These are phyloP conservation scores for Nomada flava DNA, from an alignment of 2,888 invertebrate species.

Conservation along the genomic window DNA sequence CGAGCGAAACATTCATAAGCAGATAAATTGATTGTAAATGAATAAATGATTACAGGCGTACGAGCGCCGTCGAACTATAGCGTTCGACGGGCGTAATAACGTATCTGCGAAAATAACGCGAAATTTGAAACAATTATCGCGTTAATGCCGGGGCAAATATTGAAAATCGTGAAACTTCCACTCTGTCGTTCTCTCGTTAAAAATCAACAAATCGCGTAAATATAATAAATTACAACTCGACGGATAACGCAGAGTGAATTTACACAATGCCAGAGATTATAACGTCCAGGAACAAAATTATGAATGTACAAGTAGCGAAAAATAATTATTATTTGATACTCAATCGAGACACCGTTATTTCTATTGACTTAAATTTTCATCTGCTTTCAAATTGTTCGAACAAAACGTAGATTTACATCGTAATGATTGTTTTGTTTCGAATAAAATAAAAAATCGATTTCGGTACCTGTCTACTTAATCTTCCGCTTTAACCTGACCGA, in stretches of 20 bases:
- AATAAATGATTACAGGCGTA: conserved; percentile 32
- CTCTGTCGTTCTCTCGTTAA: neutral
- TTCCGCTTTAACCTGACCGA: no score
- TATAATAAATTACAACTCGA: neutral
- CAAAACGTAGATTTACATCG: no score
- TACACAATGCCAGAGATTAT: neutral
- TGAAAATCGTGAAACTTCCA: conserved; percentile 3
- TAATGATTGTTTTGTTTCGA: no score
- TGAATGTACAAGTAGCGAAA: no score
- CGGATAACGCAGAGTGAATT: neutral
- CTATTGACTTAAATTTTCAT: no score
- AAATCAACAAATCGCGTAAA: neutral
- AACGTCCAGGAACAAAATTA: no score
- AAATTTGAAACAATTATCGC: conserved; percentile 17
- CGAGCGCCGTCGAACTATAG: neutral
- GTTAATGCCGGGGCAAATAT: conserved; percentile 8
- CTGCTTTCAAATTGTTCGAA: no score
- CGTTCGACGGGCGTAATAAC: neutral
- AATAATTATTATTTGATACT: neutral
- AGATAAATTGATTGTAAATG: conserved; percentile 52
- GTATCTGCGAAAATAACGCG: neutral
- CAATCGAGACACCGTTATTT: neutral
- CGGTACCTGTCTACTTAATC: no score
- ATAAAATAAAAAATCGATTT: no score
- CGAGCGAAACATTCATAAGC: conserved; percentile 45